phyloP scores from a whole-genome alignment of 1,140 invertebrate species.

The Reticulitermes speratus region DNA sequence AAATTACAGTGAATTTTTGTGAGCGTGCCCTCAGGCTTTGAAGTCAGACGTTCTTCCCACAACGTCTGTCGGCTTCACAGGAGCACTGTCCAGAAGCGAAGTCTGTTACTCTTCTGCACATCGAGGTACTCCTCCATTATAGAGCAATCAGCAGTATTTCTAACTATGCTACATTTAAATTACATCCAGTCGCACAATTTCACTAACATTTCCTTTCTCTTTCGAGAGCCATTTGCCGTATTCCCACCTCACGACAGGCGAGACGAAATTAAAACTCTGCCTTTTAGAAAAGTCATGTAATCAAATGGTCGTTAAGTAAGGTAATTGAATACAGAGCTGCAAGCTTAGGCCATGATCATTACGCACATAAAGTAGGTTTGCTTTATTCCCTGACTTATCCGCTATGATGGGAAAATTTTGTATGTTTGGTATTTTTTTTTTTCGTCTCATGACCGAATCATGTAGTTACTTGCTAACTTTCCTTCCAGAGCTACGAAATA shows the following conservation, averaged over 20 bases:
- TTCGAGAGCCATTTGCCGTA: not conserved
- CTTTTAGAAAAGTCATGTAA: not conserved
- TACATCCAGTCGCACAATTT: too few relatives aligned
- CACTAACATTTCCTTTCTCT: too few relatives aligned
- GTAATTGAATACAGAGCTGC: not conserved
- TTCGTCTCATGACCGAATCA: constrained; percentile 15
- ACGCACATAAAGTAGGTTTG: not conserved
- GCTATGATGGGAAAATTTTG: not conserved
- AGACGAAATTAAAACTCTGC: not conserved
- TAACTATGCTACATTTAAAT: too few relatives aligned
- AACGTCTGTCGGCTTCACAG: too few relatives aligned
- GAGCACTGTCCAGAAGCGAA: too few relatives aligned
- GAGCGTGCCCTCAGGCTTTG: too few relatives aligned
- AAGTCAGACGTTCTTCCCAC: too few relatives aligned
- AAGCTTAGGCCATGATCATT: not conserved
- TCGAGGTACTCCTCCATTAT: too few relatives aligned
- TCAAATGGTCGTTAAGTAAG: not conserved
- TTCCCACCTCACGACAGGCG: not conserved
- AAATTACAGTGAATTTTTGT: too few relatives aligned
- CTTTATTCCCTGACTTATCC: not conserved
- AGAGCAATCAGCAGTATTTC: too few relatives aligned
- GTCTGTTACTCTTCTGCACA: too few relatives aligned
- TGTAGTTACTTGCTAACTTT: constrained; percentile 2
- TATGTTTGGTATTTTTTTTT: not conserved
- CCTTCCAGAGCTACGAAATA: constrained; percentile 24